Percentiles rank a stretch among this genome's conserved stretches.
Conservation (phyloP, 1,140 invertebrate species). For the Antheraea mylitta region DNA sequence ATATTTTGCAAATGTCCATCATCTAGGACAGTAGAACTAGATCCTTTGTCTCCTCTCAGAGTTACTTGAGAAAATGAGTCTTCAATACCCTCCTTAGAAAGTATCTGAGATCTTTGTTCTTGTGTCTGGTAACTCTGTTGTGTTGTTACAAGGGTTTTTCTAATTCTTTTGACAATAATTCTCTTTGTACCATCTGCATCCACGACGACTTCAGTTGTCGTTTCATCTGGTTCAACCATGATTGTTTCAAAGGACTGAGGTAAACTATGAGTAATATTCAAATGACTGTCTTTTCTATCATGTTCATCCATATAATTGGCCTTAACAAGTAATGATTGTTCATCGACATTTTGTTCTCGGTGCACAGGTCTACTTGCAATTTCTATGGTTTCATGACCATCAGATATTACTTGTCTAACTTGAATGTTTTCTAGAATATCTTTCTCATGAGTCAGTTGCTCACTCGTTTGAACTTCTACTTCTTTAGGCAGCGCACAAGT, state of each 20-base stretch:
- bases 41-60: slow-evolving; percentile 82
- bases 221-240: slow-evolving; percentile 87
- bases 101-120: slow-evolving; percentile 52
- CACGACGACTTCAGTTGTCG: slow-evolving; percentile 87
- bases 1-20: slow-evolving; percentile 82
- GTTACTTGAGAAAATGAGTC: slow-evolving; percentile 84
- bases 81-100: slow-evolving; percentile 68
- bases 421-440: slow-evolving; percentile 83
- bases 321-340: slow-evolving; percentile 83
- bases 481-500: slow-evolving; percentile 77
- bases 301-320: slow-evolving; percentile 83
- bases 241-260: slow-evolving; percentile 90
- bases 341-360: slow-evolving; percentile 72
- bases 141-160: slow-evolving; percentile 78
- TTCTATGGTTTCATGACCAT: slow-evolving; percentile 87
- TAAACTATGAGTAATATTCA: slow-evolving; percentile 83
- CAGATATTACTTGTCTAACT: slow-evolving; percentile 83
- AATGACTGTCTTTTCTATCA: slow-evolving; percentile 77
- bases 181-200: slow-evolving; percentile 89
- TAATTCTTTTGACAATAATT: slow-evolving; percentile 86
- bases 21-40: slow-evolving; percentile 80
- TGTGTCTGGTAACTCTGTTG: slow-evolving; percentile 78
- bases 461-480: slow-evolving; percentile 82
- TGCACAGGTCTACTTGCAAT: slow-evolving; percentile 84
- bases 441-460: slow-evolving; percentile 51